Evolutionary conservation across 2,797 vertebrate genomes (phyloP).

Genomic region (Tokudaia muenninki): DNA sequence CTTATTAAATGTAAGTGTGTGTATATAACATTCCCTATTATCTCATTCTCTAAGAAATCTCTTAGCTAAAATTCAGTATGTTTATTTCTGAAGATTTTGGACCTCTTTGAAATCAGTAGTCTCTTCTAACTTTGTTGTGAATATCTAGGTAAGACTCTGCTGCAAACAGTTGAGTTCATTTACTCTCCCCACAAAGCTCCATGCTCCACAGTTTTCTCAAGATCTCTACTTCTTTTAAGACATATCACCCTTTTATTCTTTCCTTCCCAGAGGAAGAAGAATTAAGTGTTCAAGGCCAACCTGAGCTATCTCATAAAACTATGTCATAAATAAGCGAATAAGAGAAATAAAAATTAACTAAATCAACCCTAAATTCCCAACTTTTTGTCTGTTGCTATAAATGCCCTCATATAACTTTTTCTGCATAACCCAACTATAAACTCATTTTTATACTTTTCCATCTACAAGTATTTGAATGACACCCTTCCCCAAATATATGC

Average conservation of each 20-base stretch:
- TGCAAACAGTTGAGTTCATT: not conserved
- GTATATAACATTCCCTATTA: not conserved
- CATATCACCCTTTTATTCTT: not conserved
- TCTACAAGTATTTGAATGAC: not conserved
- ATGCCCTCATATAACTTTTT: not conserved
- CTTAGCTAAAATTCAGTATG: not conserved
- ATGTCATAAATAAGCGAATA: not conserved
- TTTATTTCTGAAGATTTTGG: not conserved
- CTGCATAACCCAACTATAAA: not conserved
- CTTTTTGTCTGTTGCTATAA: not conserved
- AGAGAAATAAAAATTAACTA: not conserved
- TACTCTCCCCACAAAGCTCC: not conserved
- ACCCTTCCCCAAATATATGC: not conserved
- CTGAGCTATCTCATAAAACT: not conserved
- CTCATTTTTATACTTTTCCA: not conserved
- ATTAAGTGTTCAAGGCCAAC: not conserved
- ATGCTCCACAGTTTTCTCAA: not conserved
- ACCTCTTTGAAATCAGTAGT: not conserved
- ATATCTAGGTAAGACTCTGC: not conserved
- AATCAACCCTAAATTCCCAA: not conserved
- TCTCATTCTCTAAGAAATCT: not conserved
- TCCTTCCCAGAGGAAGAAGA: not conserved
- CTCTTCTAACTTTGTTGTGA: not conserved
- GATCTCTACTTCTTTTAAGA: not conserved
- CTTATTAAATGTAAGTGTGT: not conserved